Conservation (phyloP, 2,113 vertebrate genomes). For the Phaetusa simplex region DNA sequence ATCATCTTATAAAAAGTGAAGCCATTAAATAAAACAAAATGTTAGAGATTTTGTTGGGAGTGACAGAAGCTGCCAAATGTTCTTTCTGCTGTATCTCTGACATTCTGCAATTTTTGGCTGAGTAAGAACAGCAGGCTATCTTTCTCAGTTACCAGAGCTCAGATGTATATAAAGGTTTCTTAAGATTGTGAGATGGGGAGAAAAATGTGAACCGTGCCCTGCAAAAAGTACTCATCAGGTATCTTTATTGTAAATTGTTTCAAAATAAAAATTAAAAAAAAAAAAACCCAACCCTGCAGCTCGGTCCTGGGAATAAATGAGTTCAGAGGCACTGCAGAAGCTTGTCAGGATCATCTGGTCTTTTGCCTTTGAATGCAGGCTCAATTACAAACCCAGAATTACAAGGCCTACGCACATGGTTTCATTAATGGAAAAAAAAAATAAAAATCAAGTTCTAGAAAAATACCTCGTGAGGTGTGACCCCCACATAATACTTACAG, state of each 20-base stretch:
- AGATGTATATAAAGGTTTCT: not conserved
- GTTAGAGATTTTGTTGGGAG: conserved; percentile 56
- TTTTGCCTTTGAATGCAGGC: not conserved
- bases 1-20: conserved; percentile 47
- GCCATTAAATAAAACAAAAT: conserved; percentile 65
- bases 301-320: not conserved
- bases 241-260: not conserved
- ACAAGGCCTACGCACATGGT: not conserved
- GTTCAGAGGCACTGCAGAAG: not conserved
- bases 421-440: not conserved
- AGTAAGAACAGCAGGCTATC: conserved; percentile 44
- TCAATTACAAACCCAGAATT: not conserved
- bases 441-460: not conserved
- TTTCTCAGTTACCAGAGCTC: not conserved
- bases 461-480: not conserved
- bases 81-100: conserved; percentile 49
- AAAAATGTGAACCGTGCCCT: not conserved
- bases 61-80: conserved; percentile 53
- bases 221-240: not conserved
- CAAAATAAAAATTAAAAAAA: not conserved
- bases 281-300: not conserved
- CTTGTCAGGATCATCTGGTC: not conserved
- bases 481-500: not conserved
- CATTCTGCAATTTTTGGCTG: conserved; percentile 32
- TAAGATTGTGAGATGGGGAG: not conserved